Conservation (phyloP, 2,113 vertebrate species). For the Cephalopterus ornatus region DNA sequence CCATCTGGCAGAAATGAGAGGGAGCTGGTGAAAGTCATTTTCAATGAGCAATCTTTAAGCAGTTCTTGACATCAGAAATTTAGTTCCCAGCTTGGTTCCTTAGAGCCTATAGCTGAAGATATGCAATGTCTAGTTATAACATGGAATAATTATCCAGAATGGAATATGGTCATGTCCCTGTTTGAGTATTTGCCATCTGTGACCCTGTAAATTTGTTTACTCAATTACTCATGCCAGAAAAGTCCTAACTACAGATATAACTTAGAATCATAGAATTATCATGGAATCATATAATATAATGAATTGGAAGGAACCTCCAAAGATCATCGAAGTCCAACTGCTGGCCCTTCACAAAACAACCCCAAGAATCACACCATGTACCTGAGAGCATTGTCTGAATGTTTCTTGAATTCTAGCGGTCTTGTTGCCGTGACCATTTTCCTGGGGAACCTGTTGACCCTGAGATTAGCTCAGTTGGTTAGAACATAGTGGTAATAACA, state of each 20-base stretch:
- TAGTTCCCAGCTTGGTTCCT: not conserved
- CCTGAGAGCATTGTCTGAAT: not conserved
- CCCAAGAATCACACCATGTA: not conserved
- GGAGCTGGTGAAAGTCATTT: constrained; percentile 1
- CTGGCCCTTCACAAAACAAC: not conserved
- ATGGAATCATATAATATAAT: not conserved
- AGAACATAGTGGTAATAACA: not conserved
- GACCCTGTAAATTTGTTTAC: not conserved
- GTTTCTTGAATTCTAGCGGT: not conserved
- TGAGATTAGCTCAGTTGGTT: not conserved
- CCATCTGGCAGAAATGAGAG: constrained; percentile 28
- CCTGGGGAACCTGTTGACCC: no score
- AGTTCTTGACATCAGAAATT: constrained; percentile 4
- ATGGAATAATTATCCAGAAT: not conserved
- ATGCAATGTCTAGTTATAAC: not conserved
- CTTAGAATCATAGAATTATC: not conserved
- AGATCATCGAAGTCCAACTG: not conserved
- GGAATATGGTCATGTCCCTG: not conserved
- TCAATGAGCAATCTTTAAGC: not conserved
- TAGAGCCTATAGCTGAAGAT: not conserved
- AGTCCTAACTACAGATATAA: not conserved
- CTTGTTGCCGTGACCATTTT: not conserved
- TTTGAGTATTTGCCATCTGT: not conserved
- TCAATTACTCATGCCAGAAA: not conserved
- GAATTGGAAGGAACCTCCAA: not conserved